These are phyloP conservation scores for Malurus splendens DNA, from an alignment of 2,797 vertebrate species.

Conservation along the genomic window DNA sequence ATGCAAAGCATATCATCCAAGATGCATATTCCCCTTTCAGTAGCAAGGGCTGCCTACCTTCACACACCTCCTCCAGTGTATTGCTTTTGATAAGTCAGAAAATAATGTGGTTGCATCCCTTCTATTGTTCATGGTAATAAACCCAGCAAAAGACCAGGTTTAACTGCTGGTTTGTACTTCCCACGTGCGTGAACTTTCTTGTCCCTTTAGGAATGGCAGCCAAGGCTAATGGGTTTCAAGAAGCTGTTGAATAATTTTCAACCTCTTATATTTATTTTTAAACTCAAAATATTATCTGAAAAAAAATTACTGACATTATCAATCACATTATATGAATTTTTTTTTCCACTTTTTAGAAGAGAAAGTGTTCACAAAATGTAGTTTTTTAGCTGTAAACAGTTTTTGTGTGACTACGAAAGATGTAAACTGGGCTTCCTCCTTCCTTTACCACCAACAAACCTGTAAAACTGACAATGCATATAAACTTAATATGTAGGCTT, in stretches of 20 bases:
- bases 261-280: neutral
- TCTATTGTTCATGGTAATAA: neutral
- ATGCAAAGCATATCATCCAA: neutral
- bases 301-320: neutral
- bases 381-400: neutral
- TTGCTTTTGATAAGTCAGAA: neutral
- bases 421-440: neutral
- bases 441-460: neutral
- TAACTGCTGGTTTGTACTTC: neutral
- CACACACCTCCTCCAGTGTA: neutral
- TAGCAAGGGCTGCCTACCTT: neutral
- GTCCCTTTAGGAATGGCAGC: neutral
- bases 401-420: neutral
- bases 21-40: neutral
- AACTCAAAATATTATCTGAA: neutral
- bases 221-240: neutral
- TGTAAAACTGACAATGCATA: neutral
- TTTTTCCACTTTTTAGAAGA: neutral
- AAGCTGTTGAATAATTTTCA: neutral
- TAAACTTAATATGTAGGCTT: neutral
- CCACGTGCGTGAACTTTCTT: neutral
- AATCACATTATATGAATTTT: accelerated
- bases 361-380: neutral
- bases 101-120: neutral
- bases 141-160: neutral